Evolutionary conservation across 2,113 vertebrate species (phyloP), one percentile per base, ranked within the genome.

Genomic region (Garra rufa): DNA sequence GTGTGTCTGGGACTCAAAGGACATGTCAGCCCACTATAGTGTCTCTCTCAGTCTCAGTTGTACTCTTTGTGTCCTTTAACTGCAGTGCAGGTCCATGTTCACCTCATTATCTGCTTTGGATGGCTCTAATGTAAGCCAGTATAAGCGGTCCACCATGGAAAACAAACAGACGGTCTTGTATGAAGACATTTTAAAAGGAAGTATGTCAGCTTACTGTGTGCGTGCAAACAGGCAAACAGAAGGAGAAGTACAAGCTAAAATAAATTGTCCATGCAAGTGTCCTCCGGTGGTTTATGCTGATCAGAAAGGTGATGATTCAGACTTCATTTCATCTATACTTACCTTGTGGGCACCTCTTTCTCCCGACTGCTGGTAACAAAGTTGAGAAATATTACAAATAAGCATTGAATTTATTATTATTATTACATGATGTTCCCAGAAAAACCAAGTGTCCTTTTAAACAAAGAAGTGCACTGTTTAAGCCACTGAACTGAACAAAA

Each of bases 1-100:
- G 83, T 86, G 69, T 43, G 88, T 91, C 85, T 89, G 89, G 67
- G 67, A 75, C 63, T 89, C 86, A 86, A 85, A 94, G 92, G 93
- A 91, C 92, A 83, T 87, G 84, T 78, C 80, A 65, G 80, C 69
- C 87, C 74, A 44, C 84, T 52, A 76, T 41, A 44, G n/a, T 34
- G 26, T n/a, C 55, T 46, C 70, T 48, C 50, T 46, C 57, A n/a
- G 44, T 28, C 21, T 34, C 76, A 41, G 17, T 69, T 41, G 65
- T 38, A 67, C 34, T 77, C 19, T 83, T 41, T 30, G 26, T 63
- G 43, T 57, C n/a, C 38, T 70, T 81, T 81, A 41, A 17, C 21
- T 38, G 61, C 28, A 70, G 26, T 15, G 61, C 21, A 26, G 43
- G 26, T 65, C n/a, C 34, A 43, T 26, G 55, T 80, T 80, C 77